Base-by-base conservation (phyloP, 2,888 invertebrate genomes). In the Pachymerium ferrugineum region DNA sequence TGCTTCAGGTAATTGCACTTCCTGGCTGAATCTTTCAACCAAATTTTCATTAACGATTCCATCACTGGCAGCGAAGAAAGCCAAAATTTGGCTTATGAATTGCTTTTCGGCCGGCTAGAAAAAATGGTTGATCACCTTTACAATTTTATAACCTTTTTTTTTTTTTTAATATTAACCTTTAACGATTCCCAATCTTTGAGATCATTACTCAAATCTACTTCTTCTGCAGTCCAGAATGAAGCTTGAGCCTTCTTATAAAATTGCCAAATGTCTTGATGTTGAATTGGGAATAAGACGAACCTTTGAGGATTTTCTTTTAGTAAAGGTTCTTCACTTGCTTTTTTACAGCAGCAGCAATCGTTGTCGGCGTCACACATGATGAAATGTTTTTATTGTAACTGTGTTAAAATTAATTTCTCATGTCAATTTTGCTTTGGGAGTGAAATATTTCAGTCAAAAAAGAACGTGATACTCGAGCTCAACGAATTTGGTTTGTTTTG, bases 231-330 rank as follows among this genome's bases (percentile, higher is more conserved):
- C 99, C 99, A 99, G 83, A 99, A 98, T 0, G 97, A 98, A 14
- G 99, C 98, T 81, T 96, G 97, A 0, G 99, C 99, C 85, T 98
- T 95, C 83, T 99, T 99, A 85, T 99, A 99, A 92, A 97, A 96
- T 77, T 89, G 85, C 98, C 98, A 99, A 78, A 99, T 94, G 80
- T 98, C 98, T 14, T 90, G 91, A 83, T 96, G 97, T 82, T 96
- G 88, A 77, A 99, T 97, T 0, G 98, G 97, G 79, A 98, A 96
- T 28, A 98, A 86, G 2, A 97, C 97, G 83, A 97, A 97, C 74
- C 97, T 87, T 54, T 89, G 86, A 0, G 97, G 95, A 83, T 98
- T 97, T 73, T 96, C 95, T 75, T 88, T 87, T 38, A 99, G 85
- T 35, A 99, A 84, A 0, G 98, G 98, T 82, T 99, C 99, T 75